These are phyloP conservation scores for Anorthoa munda DNA, from an alignment of 2,888 invertebrate species.

Conservation along the genomic window DNA sequence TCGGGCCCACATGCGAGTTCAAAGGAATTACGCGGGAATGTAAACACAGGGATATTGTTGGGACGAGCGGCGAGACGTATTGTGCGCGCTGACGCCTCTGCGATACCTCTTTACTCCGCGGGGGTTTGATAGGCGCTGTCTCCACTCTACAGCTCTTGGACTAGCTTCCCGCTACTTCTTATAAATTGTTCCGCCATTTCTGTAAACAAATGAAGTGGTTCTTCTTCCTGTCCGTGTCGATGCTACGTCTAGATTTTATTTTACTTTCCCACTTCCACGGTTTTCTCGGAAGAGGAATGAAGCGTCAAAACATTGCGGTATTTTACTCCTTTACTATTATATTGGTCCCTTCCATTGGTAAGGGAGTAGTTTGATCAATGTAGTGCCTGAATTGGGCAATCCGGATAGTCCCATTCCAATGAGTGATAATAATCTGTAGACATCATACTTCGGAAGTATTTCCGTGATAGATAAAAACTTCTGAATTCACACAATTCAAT, in stretches of 20 bases:
- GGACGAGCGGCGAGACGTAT: constrained; percentile 72
- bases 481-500: not conserved
- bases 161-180: not conserved
- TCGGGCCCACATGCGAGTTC: constrained; percentile 90
- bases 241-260: not conserved
- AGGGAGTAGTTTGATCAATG: not conserved
- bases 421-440: not conserved
- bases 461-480: not conserved
- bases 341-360: not conserved
- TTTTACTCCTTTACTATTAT: not conserved
- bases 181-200: not conserved
- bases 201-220: constrained; percentile 9
- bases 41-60: constrained; percentile 86
- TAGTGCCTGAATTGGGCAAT: too few relatives aligned
- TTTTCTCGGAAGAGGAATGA: not conserved
- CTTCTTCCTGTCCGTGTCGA: not conserved
- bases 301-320: not conserved
- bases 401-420: not conserved
- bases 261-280: not conserved
- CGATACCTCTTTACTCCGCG: constrained; percentile 53
- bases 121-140: constrained; percentile 15
- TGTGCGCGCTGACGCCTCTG: constrained; percentile 62
- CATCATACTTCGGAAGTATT: not conserved
- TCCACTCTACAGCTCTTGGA: constrained; percentile 3
- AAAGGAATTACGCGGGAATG: constrained; percentile 88